Evolutionary conservation across 2,113 vertebrate species (phyloP), one percentile per base, ranked within the genome.

Genomic region (Phyllostomus hastatus): DNA sequence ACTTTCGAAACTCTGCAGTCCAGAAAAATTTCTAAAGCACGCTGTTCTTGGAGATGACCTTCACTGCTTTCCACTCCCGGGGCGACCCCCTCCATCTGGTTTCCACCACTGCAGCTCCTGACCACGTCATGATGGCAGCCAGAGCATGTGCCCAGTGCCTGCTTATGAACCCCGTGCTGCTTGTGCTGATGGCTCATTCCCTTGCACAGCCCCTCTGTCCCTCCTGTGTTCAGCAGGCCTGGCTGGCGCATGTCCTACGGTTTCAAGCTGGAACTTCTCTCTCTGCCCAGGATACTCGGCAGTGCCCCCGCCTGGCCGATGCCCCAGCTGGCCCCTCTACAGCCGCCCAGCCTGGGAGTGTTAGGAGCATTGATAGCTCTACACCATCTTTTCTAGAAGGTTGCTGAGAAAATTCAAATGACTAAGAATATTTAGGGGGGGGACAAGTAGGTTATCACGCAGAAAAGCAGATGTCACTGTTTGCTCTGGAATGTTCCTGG

Each of bases 71-170:
- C 17, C 11, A 15, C 22, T 26, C n/a, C 14, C 0, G 1, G 24
- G 6, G 10, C 14, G 0, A 3, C 24, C 5, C 22, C 4, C 17
- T 20, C 14, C 7, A 3, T 20, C 46, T 1, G 0, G 24, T 19
- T 75, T 1, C 9, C 22, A 11, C 2, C 31, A 8, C 35, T 5
- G 59, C 16, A n/a, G 19, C 79, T 84, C 43, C 11, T 7, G 38
- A 33, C 20, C 1, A 20, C 2, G 1, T 20, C 20, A 31, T 20
- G 50, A 19, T 4, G 4, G 6, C 20, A 50, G 69, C 46, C 33
- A 33, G 50, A 72, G 22, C 1, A 9, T 12, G 43, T n/a, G 4
- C 43, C 24, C 28, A 2, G 31, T 2, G 19, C 2, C 7, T 12
- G 35, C 41, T 82, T 54, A 43, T 1, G 22, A 43, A 38, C 70